Evolutionary conservation across 2,113 vertebrate genomes (phyloP).

Genomic region (Hiodon alosoides): DNA sequence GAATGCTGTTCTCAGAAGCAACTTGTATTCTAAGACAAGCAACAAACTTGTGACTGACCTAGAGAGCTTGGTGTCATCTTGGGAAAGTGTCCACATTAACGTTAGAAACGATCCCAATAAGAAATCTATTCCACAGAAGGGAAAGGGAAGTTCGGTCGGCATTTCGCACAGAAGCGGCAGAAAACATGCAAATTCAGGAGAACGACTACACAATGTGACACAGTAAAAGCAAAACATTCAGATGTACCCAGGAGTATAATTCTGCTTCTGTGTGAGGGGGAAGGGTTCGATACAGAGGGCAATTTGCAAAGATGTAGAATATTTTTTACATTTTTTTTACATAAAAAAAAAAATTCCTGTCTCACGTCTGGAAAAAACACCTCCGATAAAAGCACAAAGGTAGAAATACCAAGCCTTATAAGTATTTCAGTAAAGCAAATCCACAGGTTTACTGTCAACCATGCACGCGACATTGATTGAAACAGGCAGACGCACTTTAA

Average conservation of each 20-base stretch:
- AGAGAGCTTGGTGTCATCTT: not conserved
- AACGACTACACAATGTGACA: not conserved
- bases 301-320: not conserved
- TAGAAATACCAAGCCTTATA: too few relatives aligned
- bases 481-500: too few relatives aligned
- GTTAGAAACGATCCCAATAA: not conserved
- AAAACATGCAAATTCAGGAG: not conserved
- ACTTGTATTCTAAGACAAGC: not conserved
- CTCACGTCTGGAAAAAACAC: too few relatives aligned
- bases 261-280: not conserved
- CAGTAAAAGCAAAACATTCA: not conserved
- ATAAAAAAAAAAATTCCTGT: not conserved
- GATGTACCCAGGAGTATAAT: not conserved
- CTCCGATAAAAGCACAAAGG: too few relatives aligned
- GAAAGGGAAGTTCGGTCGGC: not conserved
- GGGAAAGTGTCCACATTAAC: not conserved
- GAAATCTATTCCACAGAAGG: not conserved
- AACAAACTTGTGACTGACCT: not conserved
- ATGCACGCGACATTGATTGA: too few relatives aligned
- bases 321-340: too few relatives aligned
- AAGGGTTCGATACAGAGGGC: not conserved
- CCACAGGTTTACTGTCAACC: too few relatives aligned
- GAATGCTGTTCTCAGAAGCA: not conserved
- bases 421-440: too few relatives aligned
- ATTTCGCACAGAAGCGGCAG: not conserved